A percentile compares a stretch with the other conserved stretches of the same genome.
Evolutionary conservation across 1,140 invertebrate genomes (phyloP).

Genomic region (Drosophila seguyi): DNA sequence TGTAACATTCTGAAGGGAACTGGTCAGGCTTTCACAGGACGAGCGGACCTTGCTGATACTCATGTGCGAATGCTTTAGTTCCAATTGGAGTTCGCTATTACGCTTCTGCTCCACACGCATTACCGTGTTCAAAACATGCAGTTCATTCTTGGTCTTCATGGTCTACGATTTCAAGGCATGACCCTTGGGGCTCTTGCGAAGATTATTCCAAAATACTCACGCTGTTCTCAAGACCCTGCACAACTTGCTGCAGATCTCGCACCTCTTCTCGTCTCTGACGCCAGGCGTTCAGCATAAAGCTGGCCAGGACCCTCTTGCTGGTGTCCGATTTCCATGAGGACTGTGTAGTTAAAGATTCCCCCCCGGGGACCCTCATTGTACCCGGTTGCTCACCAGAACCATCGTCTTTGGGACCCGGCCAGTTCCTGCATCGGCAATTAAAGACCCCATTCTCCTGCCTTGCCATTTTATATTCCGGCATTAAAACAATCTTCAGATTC

Average conservation of each 20-base stretch:
- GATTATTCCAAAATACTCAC: conserved; percentile 34
- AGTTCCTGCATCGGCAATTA: not conserved
- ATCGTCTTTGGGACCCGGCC: not conserved
- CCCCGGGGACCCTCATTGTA: not conserved
- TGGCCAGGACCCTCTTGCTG: conserved; percentile 61
- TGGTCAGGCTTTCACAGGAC: conserved; percentile 50
- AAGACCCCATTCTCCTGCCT: not conserved
- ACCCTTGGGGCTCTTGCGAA: not conserved
- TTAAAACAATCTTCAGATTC: conserved; percentile 1
- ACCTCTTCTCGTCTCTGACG: conserved; percentile 63
- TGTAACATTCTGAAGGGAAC: conserved; percentile 39
- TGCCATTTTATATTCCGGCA: conserved; percentile 10
- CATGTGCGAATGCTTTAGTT: conserved; percentile 54
- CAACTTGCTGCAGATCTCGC: conserved; percentile 31
- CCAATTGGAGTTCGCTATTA: conserved; percentile 60
- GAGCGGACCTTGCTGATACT: conserved; percentile 36
- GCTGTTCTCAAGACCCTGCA: conserved; percentile 36
- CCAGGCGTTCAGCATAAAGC: conserved; percentile 70
- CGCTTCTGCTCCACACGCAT: conserved; percentile 69
- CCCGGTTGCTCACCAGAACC: not conserved
- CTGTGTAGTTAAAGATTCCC: not conserved
- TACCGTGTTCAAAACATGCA: conserved; percentile 64
- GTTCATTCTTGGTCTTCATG: conserved; percentile 54
- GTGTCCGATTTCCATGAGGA: not conserved
- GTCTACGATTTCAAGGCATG: conserved; percentile 26